A percentile compares a stretch with the other conserved stretches of the same genome.
phyloP scores from a whole-genome alignment of 2,888 invertebrate genomes.

The Lottia scabra region DNA sequence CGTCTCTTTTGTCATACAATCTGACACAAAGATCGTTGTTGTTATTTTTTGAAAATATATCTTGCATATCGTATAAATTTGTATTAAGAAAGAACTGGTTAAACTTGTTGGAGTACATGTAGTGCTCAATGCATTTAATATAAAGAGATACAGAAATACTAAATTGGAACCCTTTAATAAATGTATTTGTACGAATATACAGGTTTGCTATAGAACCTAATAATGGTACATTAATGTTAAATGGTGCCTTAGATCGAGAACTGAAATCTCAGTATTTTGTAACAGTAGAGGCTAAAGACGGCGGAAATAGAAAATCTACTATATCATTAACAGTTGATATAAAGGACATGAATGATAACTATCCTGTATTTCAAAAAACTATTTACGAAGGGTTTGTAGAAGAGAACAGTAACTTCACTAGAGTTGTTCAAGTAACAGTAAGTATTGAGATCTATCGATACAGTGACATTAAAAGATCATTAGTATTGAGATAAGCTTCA shows the following conservation, averaged over 20 bases:
- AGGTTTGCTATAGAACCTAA: slow-evolving; percentile 77
- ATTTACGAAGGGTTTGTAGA: slow-evolving; percentile 75
- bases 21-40: too few species aligned
- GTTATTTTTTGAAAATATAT: too few species aligned
- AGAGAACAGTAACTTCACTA: slow-evolving; percentile 81
- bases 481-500: too few species aligned
- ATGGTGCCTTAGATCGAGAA: slow-evolving; percentile 78
- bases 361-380: slow-evolving; percentile 50
- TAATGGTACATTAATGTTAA: slow-evolving; percentile 78
- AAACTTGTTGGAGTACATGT: too few species aligned
- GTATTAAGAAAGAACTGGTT: too few species aligned
- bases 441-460: neutral
- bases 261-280: slow-evolving; percentile 83
- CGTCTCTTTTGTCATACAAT: too few species aligned
- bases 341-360: slow-evolving; percentile 59
- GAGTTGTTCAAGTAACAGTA: slow-evolving; percentile 79
- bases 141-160: too few species aligned
- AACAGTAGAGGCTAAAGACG: slow-evolving; percentile 83
- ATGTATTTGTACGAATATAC: slow-evolving; percentile 15
- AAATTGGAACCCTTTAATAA: too few species aligned
- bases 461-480: too few species aligned
- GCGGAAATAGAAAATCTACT: slow-evolving; percentile 74
- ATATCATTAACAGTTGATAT: slow-evolving; percentile 52
- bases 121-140: too few species aligned
- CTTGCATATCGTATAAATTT: too few species aligned